Percentiles rank a stretch among this genome's conserved stretches.
These are phyloP conservation scores for Cheilosia variabilis DNA, from an alignment of 2,888 invertebrate species.

Conservation along the genomic window DNA sequence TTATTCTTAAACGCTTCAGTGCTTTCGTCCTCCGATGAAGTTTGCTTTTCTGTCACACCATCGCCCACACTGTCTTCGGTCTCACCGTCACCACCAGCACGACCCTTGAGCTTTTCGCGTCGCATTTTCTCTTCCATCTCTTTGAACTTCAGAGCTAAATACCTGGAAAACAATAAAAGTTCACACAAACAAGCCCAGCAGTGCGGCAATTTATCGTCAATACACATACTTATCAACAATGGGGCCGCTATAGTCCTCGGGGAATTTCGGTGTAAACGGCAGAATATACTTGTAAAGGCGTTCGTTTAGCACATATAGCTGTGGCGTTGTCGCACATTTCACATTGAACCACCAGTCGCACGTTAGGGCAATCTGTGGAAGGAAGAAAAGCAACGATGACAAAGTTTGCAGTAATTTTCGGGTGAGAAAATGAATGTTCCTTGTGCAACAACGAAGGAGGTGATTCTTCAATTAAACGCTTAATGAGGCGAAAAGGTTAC, in stretches of 20 bases:
- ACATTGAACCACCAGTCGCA: slow-evolving; percentile 98
- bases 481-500: slow-evolving; percentile 51
- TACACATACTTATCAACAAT: slow-evolving; percentile 90
- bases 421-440: slow-evolving; percentile 45
- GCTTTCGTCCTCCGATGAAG: slow-evolving; percentile 68
- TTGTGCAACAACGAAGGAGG: slow-evolving; percentile 9
- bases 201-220: slow-evolving; percentile 30
- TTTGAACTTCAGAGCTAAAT: slow-evolving; percentile 92
- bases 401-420: slow-evolving; percentile 63
- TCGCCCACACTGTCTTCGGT: slow-evolving; percentile 80
- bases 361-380: slow-evolving; percentile 88
- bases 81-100: slow-evolving; percentile 78
- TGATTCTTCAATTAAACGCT: slow-evolving; percentile 63
- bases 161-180: slow-evolving; percentile 84
- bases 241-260: slow-evolving; percentile 95
- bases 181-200: slow-evolving; percentile 23
- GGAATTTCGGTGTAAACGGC: slow-evolving; percentile 94
- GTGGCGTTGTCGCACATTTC: slow-evolving; percentile 91
- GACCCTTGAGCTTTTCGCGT: slow-evolving; percentile 87
- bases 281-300: slow-evolving; percentile 94
- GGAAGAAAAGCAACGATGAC: slow-evolving; percentile 39
- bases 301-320: slow-evolving; percentile 94
- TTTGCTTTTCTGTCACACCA: slow-evolving; percentile 58
- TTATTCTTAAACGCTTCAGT: slow-evolving; percentile 34
- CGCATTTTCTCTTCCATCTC: slow-evolving; percentile 93